These are phyloP conservation scores for Lycia hirtaria DNA, from an alignment of 2,888 invertebrate genomes.

Conservation along the genomic window DNA sequence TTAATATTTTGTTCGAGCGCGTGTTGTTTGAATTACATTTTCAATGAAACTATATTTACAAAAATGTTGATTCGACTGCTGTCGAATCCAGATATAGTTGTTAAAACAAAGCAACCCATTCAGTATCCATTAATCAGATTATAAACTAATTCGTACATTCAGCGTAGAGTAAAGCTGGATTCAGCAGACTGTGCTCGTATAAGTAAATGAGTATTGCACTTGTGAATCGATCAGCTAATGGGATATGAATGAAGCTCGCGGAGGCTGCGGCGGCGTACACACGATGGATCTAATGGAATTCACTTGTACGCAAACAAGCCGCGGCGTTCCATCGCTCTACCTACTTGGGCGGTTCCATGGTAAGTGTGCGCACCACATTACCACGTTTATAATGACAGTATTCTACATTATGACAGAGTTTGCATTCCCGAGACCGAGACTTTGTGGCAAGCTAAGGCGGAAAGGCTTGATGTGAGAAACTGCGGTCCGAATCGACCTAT, in stretches of 20 bases:
- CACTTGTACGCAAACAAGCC: constrained; percentile 84
- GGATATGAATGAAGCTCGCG: constrained; percentile 81
- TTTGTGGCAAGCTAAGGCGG: not conserved
- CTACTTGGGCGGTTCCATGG: constrained; percentile 55
- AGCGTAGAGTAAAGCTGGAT: constrained; percentile 37
- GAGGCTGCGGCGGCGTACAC: constrained; percentile 75
- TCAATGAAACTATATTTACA: too few species aligned
- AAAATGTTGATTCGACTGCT: too few species aligned
- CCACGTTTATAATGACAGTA: constrained; percentile 30
- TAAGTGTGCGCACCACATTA: constrained; percentile 58
- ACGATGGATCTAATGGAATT: constrained; percentile 83
- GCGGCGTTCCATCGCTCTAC: constrained; percentile 64
- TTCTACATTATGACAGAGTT: constrained; percentile 3
- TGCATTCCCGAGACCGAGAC: not conserved
- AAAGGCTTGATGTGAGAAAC: not conserved
- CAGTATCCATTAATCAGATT: constrained; percentile 30
- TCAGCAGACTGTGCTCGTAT: constrained; percentile 41
- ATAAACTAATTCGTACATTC: constrained; percentile 38
- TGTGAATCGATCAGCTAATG: constrained; percentile 83
- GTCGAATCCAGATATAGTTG: constrained; percentile 2
- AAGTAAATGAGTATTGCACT: constrained; percentile 68
- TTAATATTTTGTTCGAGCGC: too few species aligned
- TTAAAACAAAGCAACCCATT: constrained; percentile 14
- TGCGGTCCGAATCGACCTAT: too few species aligned
- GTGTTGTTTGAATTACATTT: too few species aligned